A percentile compares a stretch with the other conserved stretches of the same genome.
phyloP scores from a whole-genome alignment of 2,113 vertebrate species.

The Egretta garzetta region DNA sequence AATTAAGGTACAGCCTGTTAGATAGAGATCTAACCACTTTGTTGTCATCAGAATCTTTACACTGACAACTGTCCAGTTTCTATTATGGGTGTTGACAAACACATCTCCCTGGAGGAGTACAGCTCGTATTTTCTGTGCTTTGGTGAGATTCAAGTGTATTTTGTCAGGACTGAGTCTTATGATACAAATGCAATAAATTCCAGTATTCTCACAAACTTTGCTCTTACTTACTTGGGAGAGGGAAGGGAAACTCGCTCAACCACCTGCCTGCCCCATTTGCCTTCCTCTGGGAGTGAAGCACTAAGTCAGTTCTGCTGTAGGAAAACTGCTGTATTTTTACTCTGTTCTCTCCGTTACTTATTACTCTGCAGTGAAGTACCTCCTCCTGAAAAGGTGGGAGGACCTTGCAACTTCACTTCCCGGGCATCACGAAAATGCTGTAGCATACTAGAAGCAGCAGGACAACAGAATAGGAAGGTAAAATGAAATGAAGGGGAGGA shows the following conservation, averaged over 20 bases:
- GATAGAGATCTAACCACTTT: not conserved
- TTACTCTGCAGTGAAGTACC: not conserved
- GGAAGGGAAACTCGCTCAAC: not conserved
- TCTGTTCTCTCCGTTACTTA: not conserved
- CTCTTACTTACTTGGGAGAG: not conserved
- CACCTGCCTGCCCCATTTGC: not conserved
- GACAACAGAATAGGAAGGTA: not conserved
- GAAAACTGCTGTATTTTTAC: not conserved
- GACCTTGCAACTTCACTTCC: not conserved
- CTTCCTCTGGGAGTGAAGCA: not conserved
- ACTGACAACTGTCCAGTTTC: not conserved
- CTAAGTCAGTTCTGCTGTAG: not conserved
- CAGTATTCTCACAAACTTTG: not conserved
- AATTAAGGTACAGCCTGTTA: not conserved
- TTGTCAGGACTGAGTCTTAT: not conserved
- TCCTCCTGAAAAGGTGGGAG: not conserved
- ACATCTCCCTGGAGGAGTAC: not conserved
- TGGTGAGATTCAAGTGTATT: not conserved
- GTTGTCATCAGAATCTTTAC: not conserved
- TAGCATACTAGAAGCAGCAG: not conserved
- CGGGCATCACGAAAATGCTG: not conserved
- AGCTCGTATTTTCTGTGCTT: not conserved
- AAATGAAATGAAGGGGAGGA: constrained; percentile 19
- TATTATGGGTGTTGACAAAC: not conserved
- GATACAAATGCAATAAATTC: not conserved